These are phyloP conservation scores for Drosophila testacea DNA, from an alignment of 2,888 invertebrate genomes.

Conservation along the genomic window DNA sequence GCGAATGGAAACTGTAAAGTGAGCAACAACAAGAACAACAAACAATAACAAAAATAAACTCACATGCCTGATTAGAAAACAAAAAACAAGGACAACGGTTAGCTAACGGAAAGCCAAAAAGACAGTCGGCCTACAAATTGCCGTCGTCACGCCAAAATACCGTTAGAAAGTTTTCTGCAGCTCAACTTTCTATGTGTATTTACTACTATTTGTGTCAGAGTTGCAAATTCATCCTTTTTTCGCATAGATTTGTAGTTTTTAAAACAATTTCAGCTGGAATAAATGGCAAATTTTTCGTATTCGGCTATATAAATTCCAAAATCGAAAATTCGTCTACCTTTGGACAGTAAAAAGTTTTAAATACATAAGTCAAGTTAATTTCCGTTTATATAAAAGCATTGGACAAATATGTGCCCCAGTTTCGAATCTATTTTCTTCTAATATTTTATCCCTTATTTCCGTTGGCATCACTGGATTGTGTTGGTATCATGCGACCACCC, in stretches of 20 bases:
- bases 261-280: too few relatives aligned
- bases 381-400: too few relatives aligned
- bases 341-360: too few relatives aligned
- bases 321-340: too few relatives aligned
- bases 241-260: too few relatives aligned
- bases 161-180: conserved; percentile 72
- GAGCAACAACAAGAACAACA: conserved; percentile 58
- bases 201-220: not conserved
- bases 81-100: conserved; percentile 59
- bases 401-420: too few relatives aligned
- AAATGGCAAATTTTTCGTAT: too few relatives aligned
- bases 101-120: conserved; percentile 39
- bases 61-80: conserved; percentile 73
- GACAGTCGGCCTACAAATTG: conserved; percentile 70
- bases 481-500: conserved; percentile 51
- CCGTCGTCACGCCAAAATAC: conserved; percentile 76
- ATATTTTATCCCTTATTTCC: too few relatives aligned
- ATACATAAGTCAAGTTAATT: too few relatives aligned
- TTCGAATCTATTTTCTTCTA: too few relatives aligned
- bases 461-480: not conserved
- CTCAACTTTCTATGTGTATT: not conserved
- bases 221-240: too few relatives aligned
- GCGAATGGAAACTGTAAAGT: conserved; percentile 77
- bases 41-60: conserved; percentile 45
- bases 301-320: too few relatives aligned